Evolutionary conservation across 2,888 invertebrate genomes (phyloP), one percentile per base, ranked within the genome.

Genomic region (Acronicta aceris): DNA sequence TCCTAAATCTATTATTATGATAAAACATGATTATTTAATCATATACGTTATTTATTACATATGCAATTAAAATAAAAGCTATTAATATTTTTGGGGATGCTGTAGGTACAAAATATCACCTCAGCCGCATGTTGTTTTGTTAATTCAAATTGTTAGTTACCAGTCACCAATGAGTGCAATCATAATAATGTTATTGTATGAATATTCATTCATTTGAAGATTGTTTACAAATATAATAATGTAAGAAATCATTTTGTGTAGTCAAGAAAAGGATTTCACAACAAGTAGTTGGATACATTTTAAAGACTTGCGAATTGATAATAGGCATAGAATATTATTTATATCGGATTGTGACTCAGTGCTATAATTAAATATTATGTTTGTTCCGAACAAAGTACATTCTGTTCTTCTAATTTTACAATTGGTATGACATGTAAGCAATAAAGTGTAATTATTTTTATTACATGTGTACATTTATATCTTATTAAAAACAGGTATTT

Each of bases 81-180:
- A 36, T 36, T 36, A 10, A 33, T 40, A n/a, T 52, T 52, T 47
- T 46, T 50, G 51, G 47, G 10, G 25, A 54, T 62, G 21, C n/a
- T n/a, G 33, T 40, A 33, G 59, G 17, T 33, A 33, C 33, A 12
- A 33, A 12, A 33, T 33, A 53, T 57, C 40, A 51, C 16, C 43
- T 56, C 49, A 58, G 43, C 59, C 55, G 48, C 57, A 62, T 58
- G 9, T 49, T 46, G 4, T 56, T 65, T 41, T 66, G 58, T 57
- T 57, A 58, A 59, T 57, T 52, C 56, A 43, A 30, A 62, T 65
- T 52, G 43, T 56, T 60, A 78, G 81, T 82, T 82, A 82, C 82
- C 82, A 81, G 57, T 65, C 64, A 70, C 65, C 75, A 70, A 57
- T 48, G 60, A 76, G 82, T 82, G 82, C 82, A 82, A 82, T 82